A percentile compares a stretch with the other conserved stretches of the same genome.
Evolutionary conservation across 2,888 invertebrate genomes (phyloP).

Genomic region (Lapara coniferarum): DNA sequence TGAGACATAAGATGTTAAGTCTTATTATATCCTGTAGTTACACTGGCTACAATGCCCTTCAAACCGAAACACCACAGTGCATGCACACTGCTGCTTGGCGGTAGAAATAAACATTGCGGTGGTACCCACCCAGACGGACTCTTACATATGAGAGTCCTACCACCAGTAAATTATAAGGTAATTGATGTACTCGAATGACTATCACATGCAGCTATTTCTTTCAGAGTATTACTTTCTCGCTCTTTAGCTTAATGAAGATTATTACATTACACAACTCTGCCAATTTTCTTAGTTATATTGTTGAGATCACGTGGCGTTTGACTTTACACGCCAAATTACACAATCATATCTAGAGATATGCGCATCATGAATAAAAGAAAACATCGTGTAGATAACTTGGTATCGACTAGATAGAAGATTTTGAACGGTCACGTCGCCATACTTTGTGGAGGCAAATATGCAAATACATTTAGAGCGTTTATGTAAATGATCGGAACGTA

Average conservation of each 20-base stretch:
- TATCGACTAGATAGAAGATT: slow-evolving; percentile 30
- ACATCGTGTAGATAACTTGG: slow-evolving; percentile 13
- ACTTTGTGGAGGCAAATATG: slow-evolving; percentile 45
- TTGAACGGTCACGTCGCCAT: slow-evolving; percentile 42
- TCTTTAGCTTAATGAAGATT: slow-evolving; percentile 6
- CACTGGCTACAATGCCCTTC: too few species aligned
- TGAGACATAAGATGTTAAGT: too few species aligned
- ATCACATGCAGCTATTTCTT: neutral
- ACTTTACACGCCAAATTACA: neutral
- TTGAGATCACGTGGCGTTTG: neutral
- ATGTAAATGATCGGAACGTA: slow-evolving; percentile 39
- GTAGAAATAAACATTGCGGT: too few species aligned
- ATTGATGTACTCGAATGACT: neutral
- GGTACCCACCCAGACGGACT: too few species aligned
- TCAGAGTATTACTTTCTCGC: neutral
- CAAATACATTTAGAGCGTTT: slow-evolving; percentile 49
- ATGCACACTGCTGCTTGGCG: too few species aligned
- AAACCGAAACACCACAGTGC: too few species aligned
- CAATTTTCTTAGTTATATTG: slow-evolving; percentile 18
- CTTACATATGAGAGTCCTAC: too few species aligned
- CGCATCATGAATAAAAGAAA: slow-evolving; percentile 12
- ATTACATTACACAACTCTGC: slow-evolving; percentile 5
- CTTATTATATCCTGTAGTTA: too few species aligned
- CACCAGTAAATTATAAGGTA: too few species aligned
- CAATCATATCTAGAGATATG: neutral